phyloP scores from a whole-genome alignment of 2,797 vertebrate genomes.

The Galagoides demidoff region DNA sequence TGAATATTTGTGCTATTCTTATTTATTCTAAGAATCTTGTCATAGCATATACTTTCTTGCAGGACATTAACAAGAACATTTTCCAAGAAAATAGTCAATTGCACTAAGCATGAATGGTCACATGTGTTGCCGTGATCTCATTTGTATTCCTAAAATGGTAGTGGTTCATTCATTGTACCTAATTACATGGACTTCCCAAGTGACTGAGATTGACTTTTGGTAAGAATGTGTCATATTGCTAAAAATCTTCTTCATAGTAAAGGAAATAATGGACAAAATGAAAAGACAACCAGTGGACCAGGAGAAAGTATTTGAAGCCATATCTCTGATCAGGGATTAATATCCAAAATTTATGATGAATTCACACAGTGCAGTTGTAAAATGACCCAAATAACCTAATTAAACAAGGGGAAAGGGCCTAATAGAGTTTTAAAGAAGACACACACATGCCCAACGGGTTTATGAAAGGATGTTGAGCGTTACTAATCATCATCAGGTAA shows the following conservation, averaged over 20 bases:
- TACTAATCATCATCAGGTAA: neutral
- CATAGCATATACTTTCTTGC: neutral
- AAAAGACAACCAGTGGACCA: neutral
- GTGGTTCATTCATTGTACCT: neutral
- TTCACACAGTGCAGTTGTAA: neutral
- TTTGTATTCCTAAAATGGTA: neutral
- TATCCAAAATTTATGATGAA: neutral
- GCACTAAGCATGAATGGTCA: neutral
- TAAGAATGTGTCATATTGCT: neutral
- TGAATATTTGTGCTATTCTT: conserved; percentile 1
- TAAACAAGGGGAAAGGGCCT: neutral
- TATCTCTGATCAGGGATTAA: neutral
- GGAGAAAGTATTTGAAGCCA: neutral
- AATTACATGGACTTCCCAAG: neutral
- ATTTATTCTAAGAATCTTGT: neutral
- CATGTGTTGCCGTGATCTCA: neutral
- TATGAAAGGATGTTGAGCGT: neutral
- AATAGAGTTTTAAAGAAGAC: neutral
- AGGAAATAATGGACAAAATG: neutral
- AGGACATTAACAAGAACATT: neutral
- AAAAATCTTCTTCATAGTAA: neutral
- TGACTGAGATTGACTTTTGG: neutral
- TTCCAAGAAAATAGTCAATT: neutral
- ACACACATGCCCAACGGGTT: neutral
- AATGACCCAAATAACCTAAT: neutral